Evolutionary conservation across 2,797 vertebrate genomes (phyloP).

Genomic region (Pelobates cultripes): DNA sequence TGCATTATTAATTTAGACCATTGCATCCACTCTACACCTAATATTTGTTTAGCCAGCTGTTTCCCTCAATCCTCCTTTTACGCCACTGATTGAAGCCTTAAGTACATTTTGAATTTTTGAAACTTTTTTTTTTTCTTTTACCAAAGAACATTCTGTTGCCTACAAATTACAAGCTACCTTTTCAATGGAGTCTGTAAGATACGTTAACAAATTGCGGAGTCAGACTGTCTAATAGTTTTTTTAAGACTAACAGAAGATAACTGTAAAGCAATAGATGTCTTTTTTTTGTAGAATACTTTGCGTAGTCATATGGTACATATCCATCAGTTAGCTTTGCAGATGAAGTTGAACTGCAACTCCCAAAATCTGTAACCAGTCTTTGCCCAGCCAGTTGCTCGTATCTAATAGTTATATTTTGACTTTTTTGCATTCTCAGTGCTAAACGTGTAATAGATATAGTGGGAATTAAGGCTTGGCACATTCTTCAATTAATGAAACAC

Average conservation of each 20-base stretch:
- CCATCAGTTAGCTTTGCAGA: not conserved
- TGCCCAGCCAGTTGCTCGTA: too few species aligned
- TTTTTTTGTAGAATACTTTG: not conserved
- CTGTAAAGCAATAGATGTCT: slow-evolving; percentile 52
- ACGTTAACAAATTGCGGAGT: slow-evolving; percentile 65
- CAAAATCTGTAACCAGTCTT: too few species aligned
- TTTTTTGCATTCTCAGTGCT: too few species aligned
- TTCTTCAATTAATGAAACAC: too few species aligned
- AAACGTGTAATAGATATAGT: too few species aligned
- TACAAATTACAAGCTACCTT: slow-evolving; percentile 69
- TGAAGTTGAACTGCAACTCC: too few species aligned
- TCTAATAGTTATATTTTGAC: too few species aligned
- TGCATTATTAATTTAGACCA: slow-evolving; percentile 81
- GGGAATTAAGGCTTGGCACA: too few species aligned
- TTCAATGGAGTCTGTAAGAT: slow-evolving; percentile 63
- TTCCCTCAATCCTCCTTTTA: slow-evolving; percentile 77
- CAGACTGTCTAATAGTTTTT: slow-evolving; percentile 71
- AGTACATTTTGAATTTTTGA: slow-evolving; percentile 60
- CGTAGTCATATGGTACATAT: not conserved
- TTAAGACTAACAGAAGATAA: slow-evolving; percentile 68
- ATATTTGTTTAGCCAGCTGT: slow-evolving; percentile 86
- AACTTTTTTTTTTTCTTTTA: slow-evolving; percentile 39
- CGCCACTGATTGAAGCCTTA: slow-evolving; percentile 73
- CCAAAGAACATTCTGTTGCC: slow-evolving; percentile 73
- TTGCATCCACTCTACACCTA: slow-evolving; percentile 68